Evolutionary conservation across 2,113 vertebrate genomes (phyloP), one percentile per base, ranked within the genome.

Genomic region (Oxygymnocypris stewartii): DNA sequence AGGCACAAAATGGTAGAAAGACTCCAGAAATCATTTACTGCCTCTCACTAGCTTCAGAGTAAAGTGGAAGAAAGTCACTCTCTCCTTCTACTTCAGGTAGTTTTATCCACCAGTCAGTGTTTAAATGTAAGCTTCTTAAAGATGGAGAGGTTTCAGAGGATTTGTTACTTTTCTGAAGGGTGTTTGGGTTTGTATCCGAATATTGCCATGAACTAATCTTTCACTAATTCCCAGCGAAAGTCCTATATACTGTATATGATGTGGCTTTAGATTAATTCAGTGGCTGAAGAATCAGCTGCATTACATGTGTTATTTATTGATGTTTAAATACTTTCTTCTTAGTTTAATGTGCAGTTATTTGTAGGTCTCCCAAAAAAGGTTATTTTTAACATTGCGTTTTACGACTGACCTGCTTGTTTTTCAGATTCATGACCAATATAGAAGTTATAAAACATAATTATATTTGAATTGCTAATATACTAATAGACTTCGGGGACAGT

Each of bases 1-100:
- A 84, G 42, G 35, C 61, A 59, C 16, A 3, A 14, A 74, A 37
- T 20, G 10, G 8, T 83, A 77, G 82, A 87, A 76, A 87, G 74
- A 54, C 85, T 83, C 71, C 44, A n/a, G 31, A 57, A 79, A 61
- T 44, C 67, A 18, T 54, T 28, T 28, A 51, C 63, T 49, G 23
- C 25, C 76, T 84, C 67, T 85, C 59, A 12, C 31, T 51, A 54
- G 23, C 10, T 13, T 69, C 47, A 59, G 61, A 79, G 61, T 71
- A 25, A 42, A 79, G 35, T 40, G 51, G 47, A 28, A 35, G 28
- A 28, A 8, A 23, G 35, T 40, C 13, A 23, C 20, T 57, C 35
- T 44, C 23, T 63, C 16, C 18, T 16, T 42, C 11, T 23, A 28
- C 35, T 40, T 69, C 42, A 35, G 80, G n/a, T 49, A 37, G 42